phyloP scores from a whole-genome alignment of 1,140 invertebrate species.

The Lucilia cuprina region DNA sequence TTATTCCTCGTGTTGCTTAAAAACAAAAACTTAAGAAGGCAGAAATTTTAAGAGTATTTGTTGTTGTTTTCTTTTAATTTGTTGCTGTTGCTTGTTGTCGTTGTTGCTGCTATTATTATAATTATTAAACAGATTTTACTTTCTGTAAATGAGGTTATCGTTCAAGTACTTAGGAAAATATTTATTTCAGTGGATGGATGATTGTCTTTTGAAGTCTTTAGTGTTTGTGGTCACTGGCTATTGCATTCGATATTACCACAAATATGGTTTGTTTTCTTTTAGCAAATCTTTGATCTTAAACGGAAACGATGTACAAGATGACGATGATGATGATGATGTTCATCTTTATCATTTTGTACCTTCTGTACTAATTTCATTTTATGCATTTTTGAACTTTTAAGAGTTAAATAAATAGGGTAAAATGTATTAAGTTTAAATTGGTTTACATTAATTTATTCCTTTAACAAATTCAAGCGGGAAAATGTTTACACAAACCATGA shows the following conservation, averaged over 20 bases:
- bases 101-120: no score
- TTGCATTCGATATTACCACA: neutral
- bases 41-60: neutral
- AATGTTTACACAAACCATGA: no score
- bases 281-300: constrained; percentile 4
- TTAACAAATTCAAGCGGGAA: no score
- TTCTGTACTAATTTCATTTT: neutral
- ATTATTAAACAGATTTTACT: neutral
- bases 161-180: neutral
- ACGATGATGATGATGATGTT: neutral
- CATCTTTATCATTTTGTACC: neutral
- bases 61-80: neutral
- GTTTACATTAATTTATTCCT: neutral
- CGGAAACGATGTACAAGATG: constrained; percentile 1
- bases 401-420: neutral
- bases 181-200: neutral
- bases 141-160: constrained; percentile 1
- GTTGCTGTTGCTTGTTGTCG: no score
- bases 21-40: neutral
- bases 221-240: neutral
- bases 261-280: neutral
- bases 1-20: neutral
- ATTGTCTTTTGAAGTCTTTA: neutral
- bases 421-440: neutral
- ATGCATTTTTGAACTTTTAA: neutral